Percentiles rank a stretch among this genome's conserved stretches.
Evolutionary conservation across 2,113 vertebrate genomes (phyloP).

Genomic region (Geococcyx californianus): DNA sequence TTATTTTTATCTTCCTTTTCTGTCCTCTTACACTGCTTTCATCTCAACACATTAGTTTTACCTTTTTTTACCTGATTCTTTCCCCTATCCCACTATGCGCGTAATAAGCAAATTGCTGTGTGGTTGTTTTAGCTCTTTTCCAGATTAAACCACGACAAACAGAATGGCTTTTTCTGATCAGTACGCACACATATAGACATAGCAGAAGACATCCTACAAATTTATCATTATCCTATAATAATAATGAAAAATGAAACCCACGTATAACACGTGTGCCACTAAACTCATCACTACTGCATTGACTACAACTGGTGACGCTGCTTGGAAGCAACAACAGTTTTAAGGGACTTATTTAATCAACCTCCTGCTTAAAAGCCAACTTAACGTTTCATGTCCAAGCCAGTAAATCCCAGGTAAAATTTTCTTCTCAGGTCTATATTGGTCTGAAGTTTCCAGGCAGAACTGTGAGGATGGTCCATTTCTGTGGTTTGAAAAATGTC

Average conservation of each 20-base stretch:
- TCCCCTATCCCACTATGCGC: too few species aligned
- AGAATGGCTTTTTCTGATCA: background rate
- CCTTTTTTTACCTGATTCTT: too few species aligned
- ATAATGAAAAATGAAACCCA: background rate
- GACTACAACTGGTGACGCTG: background rate
- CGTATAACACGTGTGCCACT: background rate
- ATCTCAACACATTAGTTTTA: too few species aligned
- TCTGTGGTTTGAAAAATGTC: background rate
- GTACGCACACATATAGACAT: background rate
- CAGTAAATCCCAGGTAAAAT: background rate
- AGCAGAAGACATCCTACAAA: background rate
- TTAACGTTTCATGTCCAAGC: accelerated
- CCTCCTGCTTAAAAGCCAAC: background rate
- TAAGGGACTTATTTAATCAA: background rate
- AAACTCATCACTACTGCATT: accelerated
- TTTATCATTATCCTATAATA: background rate
- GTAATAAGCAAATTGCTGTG: too few species aligned
- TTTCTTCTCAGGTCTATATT: background rate
- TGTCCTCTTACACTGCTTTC: too few species aligned
- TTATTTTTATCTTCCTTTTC: too few species aligned
- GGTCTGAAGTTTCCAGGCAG: background rate
- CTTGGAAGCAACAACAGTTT: background rate
- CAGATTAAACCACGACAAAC: too few species aligned
- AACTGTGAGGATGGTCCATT: background rate
- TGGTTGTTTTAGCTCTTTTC: too few species aligned